Conservation (phyloP, 2,888 invertebrate species). For the Polia nebulosa region DNA sequence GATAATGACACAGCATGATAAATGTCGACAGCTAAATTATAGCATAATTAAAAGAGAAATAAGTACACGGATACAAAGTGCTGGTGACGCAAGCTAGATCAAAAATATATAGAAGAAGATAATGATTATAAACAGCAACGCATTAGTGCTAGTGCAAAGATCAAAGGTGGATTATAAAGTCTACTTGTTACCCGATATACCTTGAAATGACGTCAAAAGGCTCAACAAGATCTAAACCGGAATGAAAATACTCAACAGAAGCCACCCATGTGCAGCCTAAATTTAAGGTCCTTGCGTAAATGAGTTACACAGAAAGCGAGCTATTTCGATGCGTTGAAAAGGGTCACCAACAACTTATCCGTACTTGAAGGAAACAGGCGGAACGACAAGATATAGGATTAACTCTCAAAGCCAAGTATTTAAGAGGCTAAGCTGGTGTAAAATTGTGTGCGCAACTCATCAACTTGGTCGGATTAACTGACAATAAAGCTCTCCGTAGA, state of each 20-base stretch:
- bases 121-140: conserved; percentile 44
- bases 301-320: conserved; percentile 1
- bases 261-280: conserved; percentile 10
- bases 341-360: conserved; percentile 22
- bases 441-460: conserved; percentile 49
- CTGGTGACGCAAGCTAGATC: conserved; percentile 54
- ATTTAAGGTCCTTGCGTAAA: conserved; percentile 29
- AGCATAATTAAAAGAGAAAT: conserved; percentile 58
- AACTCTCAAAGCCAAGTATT: conserved; percentile 36
- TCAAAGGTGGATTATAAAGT: conserved; percentile 59
- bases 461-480: conserved; percentile 50
- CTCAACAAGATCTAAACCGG: conserved; percentile 11
- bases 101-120: conserved; percentile 42
- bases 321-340: conserved; percentile 15
- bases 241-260: conserved; percentile 13
- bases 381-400: conserved; percentile 38
- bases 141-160: conserved; percentile 42
- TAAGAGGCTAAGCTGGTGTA: conserved; percentile 30
- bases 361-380: conserved; percentile 25
- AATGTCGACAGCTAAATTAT: conserved; percentile 55
- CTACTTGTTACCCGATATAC: conserved; percentile 40
- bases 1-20: conserved; percentile 55
- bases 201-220: conserved; percentile 32
- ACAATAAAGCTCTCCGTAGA: conserved; percentile 42
- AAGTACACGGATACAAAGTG: conserved; percentile 48